Evolutionary conservation across 2,113 vertebrate genomes (phyloP), one percentile per base, ranked within the genome.

Genomic region (Xenopus laevis): DNA sequence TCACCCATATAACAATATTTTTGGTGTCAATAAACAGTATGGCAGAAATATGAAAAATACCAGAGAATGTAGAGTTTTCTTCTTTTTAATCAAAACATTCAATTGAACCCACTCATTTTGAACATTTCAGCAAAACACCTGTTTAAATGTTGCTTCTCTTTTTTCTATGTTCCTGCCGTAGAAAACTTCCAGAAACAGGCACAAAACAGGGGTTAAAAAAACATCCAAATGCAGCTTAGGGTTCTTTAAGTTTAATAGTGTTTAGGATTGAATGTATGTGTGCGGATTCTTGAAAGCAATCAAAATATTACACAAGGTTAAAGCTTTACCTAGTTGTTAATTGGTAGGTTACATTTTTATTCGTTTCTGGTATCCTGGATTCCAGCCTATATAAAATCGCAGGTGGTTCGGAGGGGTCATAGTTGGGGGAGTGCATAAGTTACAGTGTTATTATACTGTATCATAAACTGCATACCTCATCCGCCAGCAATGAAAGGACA

Each of bases 361-460:
- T 82, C 80, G 88, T 92, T 92, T 91, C 89, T 91, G 88, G 90
- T 92, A 90, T 86, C 89, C 89, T 89, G 87, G 88, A 0, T 90
- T 90, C 84, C 86, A 80, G 85, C 87, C 88, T 92, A 90, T 91
- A 91, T 91, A 92, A 91, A 89, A 85, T 91, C 89, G 88, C 89
- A 92, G 91, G 90, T 92, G 91, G 88, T 91, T 91, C 82, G 85
- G 74, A 79, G 78, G 21, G 81, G 79, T 82, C 18, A 77, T 27
- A 30, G 33, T 23, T 64, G 60, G 45, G 74, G 84, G 85, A 82
- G 85, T 81, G 84, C 82, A 83, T 82, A 80, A 85, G 86, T 89
- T 92, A 84, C 84, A 85, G 80, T 86, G 82, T 82, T 88, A 83
- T 84, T 83, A 40, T 40, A 89, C 86, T 87, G 81, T 87, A 89